phyloP scores from a whole-genome alignment of 2,888 invertebrate genomes.

The Melieria crassipennis region DNA sequence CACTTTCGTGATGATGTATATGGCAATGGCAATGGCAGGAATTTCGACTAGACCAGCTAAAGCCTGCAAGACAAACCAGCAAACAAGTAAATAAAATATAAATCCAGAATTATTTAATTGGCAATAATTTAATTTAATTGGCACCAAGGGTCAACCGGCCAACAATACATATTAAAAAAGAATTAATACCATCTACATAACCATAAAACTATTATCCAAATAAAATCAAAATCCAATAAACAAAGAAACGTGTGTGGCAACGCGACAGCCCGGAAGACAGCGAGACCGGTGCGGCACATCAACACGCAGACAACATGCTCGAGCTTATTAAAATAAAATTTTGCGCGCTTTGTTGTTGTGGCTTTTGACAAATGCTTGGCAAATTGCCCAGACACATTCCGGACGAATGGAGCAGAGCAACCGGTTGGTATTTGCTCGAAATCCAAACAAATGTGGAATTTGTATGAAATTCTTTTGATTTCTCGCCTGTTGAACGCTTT shows the following conservation, averaged over 20 bases:
- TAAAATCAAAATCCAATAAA: too few species aligned
- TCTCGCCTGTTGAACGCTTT: too few species aligned
- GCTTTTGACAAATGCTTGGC: conserved; percentile 31
- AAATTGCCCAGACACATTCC: conserved; percentile 31
- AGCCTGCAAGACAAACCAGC: conserved; percentile 58
- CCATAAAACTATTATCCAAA: not conserved
- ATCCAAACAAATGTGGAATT: too few species aligned
- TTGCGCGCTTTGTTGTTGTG: too few species aligned
- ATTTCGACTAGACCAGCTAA: conserved; percentile 80
- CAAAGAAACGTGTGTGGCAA: too few species aligned
- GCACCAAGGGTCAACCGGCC: not conserved
- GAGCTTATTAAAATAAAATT: conserved; percentile 38
- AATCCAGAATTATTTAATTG: not conserved
- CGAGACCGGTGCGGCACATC: not conserved
- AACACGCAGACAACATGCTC: conserved; percentile 7
- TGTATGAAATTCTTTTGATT: too few species aligned
- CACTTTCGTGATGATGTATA: conserved; percentile 77
- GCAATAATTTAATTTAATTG: not conserved
- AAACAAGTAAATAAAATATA: not conserved
- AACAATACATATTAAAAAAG: not conserved
- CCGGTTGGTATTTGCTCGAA: too few species aligned
- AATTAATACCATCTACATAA: not conserved
- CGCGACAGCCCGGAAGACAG: too few species aligned
- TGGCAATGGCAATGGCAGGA: conserved; percentile 80
- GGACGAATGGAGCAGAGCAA: too few species aligned